Base-by-base conservation (phyloP, 2,797 vertebrate species). In the Discoglossus pictus region DNA sequence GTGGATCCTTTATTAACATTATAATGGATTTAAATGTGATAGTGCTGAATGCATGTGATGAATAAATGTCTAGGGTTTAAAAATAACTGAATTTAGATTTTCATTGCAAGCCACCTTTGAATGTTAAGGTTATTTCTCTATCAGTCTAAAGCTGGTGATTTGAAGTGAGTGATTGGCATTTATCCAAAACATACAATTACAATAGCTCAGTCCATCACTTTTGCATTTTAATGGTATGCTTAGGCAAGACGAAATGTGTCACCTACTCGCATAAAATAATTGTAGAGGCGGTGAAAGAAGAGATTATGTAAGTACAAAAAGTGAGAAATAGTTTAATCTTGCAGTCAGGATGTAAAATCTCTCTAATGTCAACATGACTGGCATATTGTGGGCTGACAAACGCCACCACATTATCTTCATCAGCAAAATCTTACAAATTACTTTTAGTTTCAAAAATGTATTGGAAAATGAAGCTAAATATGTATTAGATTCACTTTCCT, bases 241-340 rank as follows among this genome's bases (percentile, higher is more conserved):
- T 62, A n/a, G 42, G 16, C 39, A 55, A 55, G 58, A 47, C 54
- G 67, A 62, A 62, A 62, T 55, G 10, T 69, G 50, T 62, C 59
- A 62, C 42, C 36, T 69, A 55, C 35, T 62, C 51, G 39, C 48
- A 48, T 61, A 47, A 62, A 40, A 62, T 62, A 69, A 69, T 69
- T 58, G 62, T 40, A 62, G 59, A 55, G 59, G 47, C 53, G 20
- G 56, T 31, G n/a, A 25, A 53, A 61, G 34, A 58, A 62, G 48
- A 61, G 67, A 69, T 62, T 62, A 69, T 62, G 59, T 48, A 55
- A 62, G 40, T 55, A 62, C 56, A 61, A 68, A 60, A 68, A 53
- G 56, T 24, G 40, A 53, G 20, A 68, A 53, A 68, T 53, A 56
- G 40, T 69, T 69, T 48, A 62, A 60, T 46, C 40, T 25, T 40